Percentiles rank a stretch among this genome's conserved stretches.
phyloP scores from a whole-genome alignment of 2,113 vertebrate species.

The Saguinus midas region DNA sequence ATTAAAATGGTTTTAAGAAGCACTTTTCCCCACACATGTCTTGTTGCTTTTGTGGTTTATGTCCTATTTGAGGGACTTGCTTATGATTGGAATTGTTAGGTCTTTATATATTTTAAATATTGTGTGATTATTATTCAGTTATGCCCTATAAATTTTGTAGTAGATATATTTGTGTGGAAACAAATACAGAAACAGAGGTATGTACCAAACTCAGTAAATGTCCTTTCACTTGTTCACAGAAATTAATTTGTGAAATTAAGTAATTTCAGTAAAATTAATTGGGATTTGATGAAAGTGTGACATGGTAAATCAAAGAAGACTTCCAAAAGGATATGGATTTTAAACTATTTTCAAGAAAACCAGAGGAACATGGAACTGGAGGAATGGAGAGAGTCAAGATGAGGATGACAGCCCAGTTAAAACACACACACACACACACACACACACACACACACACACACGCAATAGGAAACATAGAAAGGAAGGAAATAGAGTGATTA shows the following conservation, averaged over 20 bases:
- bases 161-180: neutral
- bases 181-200: neutral
- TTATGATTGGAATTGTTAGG: neutral
- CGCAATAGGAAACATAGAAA: neutral
- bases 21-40: neutral
- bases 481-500: neutral
- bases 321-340: constrained; percentile 30
- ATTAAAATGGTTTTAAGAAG: neutral
- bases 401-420: neutral
- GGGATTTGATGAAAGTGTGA: neutral
- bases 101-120: neutral
- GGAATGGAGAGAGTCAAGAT: neutral
- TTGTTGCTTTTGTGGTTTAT: neutral
- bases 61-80: neutral
- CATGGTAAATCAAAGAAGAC: neutral
- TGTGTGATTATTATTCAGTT: neutral
- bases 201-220: neutral
- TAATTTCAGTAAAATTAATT: neutral
- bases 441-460: too few species aligned
- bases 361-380: neutral
- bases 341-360: neutral
- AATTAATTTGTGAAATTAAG: neutral
- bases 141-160: neutral
- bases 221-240: neutral
- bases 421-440: neutral